Conservation (phyloP, 2,888 invertebrate genomes). For the Autographa pulchrina region DNA sequence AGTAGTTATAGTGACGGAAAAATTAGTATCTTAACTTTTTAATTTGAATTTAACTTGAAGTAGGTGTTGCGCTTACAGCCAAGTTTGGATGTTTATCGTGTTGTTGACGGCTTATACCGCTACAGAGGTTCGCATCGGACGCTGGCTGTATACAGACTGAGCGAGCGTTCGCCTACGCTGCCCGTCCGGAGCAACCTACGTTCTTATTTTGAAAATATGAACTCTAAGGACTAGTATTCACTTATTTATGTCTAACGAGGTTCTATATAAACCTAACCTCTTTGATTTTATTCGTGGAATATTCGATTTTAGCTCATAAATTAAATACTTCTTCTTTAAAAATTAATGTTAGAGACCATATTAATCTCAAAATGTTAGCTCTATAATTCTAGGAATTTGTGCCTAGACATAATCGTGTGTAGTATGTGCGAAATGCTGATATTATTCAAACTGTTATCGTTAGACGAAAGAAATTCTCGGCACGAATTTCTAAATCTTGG, state of each 20-base stretch:
- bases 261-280: background rate
- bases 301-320: too few species aligned
- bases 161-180: slow-evolving; percentile 48
- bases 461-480: slow-evolving; percentile 21
- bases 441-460: slow-evolving; percentile 34
- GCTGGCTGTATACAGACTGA: slow-evolving; percentile 68
- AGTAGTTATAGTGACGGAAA: background rate
- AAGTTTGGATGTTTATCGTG: slow-evolving; percentile 62
- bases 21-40: background rate
- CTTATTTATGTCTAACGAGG: slow-evolving; percentile 18
- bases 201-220: slow-evolving; percentile 55
- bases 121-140: slow-evolving; percentile 64
- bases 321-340: too few species aligned
- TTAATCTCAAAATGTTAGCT: background rate
- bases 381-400: background rate
- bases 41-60: slow-evolving; percentile 10
- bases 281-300: background rate
- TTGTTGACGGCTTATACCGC: slow-evolving; percentile 49
- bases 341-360: background rate
- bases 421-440: slow-evolving; percentile 46
- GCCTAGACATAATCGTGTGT: slow-evolving; percentile 1
- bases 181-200: slow-evolving; percentile 37
- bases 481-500: slow-evolving; percentile 37
- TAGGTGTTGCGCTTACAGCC: slow-evolving; percentile 30
- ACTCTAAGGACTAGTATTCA: slow-evolving; percentile 23